A percentile compares a stretch with the other conserved stretches of the same genome.
phyloP scores from a whole-genome alignment of 2,797 vertebrate genomes.

The Fundulus diaphanus region DNA sequence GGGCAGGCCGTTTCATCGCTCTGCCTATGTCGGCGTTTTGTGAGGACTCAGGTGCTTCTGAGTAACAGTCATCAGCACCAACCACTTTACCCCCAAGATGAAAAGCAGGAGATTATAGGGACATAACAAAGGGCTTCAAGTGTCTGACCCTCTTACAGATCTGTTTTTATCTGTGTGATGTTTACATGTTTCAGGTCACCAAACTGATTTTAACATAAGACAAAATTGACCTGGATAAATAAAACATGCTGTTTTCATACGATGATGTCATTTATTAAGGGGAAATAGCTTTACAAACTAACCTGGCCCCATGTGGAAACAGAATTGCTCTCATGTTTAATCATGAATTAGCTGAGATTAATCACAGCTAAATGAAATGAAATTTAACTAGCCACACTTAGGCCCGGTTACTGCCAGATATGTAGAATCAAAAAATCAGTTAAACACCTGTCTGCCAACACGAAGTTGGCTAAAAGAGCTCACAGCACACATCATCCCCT shows the following conservation, averaged over 20 bases:
- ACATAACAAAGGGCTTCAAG: not conserved
- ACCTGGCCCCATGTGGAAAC: not conserved
- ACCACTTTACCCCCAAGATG: constrained; percentile 10
- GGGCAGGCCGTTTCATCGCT: constrained; percentile 25
- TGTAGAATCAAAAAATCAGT: too few species aligned
- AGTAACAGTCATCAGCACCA: constrained; percentile 36
- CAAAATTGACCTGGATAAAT: not conserved
- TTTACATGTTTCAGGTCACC: not conserved
- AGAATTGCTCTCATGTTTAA: not conserved
- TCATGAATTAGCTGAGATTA: not conserved
- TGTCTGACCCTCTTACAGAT: not conserved
- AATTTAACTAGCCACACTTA: not conserved
- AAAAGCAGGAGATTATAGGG: constrained; percentile 4
- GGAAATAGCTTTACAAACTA: not conserved
- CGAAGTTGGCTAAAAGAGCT: too few species aligned
- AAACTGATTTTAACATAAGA: not conserved
- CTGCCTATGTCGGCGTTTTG: constrained; percentile 28
- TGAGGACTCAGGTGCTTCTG: constrained; percentile 26
- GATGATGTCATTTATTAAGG: not conserved
- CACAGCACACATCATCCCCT: too few species aligned
- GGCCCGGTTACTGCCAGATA: too few species aligned
- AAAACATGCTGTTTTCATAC: not conserved
- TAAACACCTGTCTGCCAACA: too few species aligned
- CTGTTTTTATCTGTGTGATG: not conserved
- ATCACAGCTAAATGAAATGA: not conserved